Evolutionary conservation across 2,888 invertebrate species (phyloP), one percentile per base, ranked within the genome.

Genomic region (Phanerotoma sp.): DNA sequence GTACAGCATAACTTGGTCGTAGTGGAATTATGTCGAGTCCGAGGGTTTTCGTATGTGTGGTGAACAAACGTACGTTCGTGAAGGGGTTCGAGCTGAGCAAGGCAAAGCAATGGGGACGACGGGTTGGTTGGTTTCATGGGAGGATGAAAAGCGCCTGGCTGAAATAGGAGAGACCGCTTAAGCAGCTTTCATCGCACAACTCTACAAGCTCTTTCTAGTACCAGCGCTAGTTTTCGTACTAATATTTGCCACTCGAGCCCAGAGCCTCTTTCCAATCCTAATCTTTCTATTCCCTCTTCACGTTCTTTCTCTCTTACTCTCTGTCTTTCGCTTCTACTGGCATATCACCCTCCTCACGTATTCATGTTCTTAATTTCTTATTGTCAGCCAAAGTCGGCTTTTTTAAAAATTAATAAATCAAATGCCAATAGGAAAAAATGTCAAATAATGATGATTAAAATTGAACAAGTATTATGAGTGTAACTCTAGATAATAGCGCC

Each of bases 181-280:
- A 76, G 76, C 75, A 70, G 75, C 75, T 77, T 75, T 75, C 70
- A 69, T 71, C 69, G 71, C 69, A 66, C 64, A 67, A 65, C 65
- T 63, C 67, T 63, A 45, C 63, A 67, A 68, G 67, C 68, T 67
- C 47, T 51, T 64, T 66, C n/a, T n/a, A n/a, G n/a, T n/a, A n/a
- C n/a, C 66, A 67, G 63, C 69, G 64, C 67, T 69, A 69, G 72
- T 74, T 73, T 72, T 74, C 73, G 64, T 74, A 74, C 75, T 77
- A 77, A 75, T 76, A 75, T 77, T 75, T 76, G 73, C 74, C 71
- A 74, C 72, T 75, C 71, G 73, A 73, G 72, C 70, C 66, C 67
- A 62, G 66, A 61, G 62, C 65, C 58, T 60, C 62, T 56, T 61
- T 61, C 54, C 48, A 51, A 56, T 30, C 55, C 30, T 42, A 49